Evolutionary conservation across 2,113 vertebrate genomes (phyloP).

Genomic region (Zosterops pallidus): DNA sequence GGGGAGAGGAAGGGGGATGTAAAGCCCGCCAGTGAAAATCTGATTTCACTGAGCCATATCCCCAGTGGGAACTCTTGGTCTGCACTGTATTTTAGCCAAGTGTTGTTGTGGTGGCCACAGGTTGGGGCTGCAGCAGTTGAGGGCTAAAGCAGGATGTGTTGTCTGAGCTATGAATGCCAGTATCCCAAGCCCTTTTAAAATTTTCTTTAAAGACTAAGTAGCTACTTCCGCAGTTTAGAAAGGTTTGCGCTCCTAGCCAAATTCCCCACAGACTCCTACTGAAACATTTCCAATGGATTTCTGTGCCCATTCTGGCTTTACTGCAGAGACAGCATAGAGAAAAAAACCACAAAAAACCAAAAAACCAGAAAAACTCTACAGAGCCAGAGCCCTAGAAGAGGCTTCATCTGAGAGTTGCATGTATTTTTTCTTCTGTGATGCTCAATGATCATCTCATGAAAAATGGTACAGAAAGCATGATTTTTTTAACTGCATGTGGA

Average conservation of each 20-base stretch:
- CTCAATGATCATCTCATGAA: neutral
- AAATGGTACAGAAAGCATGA: neutral
- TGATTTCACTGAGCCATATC: neutral
- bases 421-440: neutral
- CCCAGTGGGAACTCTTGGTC: rapidly evolving
- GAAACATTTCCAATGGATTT: neutral
- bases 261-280: neutral
- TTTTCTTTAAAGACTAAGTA: neutral
- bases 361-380: neutral
- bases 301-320: neutral
- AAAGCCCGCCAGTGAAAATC: neutral
- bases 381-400: neutral
- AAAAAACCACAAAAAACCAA: neutral
- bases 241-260: neutral
- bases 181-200: no score
- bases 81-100: rapidly evolving
- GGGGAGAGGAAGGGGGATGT: rapidly evolving
- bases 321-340: neutral
- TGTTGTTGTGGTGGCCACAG: neutral
- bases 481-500: neutral
- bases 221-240: neutral
- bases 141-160: neutral
- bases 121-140: rapidly evolving
- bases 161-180: neutral
- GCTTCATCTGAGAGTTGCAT: neutral